phyloP scores from a whole-genome alignment of 2,888 invertebrate genomes.

The Sinohyriopsis cumingii region DNA sequence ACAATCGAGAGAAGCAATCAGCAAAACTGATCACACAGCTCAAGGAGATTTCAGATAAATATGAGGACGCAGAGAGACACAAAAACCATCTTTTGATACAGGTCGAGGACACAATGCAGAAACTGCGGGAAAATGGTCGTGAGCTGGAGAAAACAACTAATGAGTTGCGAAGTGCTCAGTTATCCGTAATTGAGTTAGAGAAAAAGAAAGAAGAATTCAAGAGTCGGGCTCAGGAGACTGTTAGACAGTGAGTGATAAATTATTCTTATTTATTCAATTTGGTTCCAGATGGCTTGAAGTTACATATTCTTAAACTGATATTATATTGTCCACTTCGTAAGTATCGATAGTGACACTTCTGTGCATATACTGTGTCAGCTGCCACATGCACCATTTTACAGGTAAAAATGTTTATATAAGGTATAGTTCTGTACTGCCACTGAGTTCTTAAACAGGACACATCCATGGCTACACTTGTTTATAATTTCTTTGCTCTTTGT shows the following conservation, averaged over 20 bases:
- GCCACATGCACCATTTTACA: background rate
- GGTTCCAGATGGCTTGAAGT: background rate
- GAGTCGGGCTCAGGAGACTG: slow-evolving; percentile 66
- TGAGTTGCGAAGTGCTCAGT: slow-evolving; percentile 58
- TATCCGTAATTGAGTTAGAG: slow-evolving; percentile 57
- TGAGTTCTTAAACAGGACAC: too few species aligned
- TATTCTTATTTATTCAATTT: background rate
- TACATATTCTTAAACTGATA: background rate
- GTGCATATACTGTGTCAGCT: too few species aligned
- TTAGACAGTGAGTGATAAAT: slow-evolving; percentile 62
- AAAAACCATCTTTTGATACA: slow-evolving; percentile 53
- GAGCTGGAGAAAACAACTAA: slow-evolving; percentile 57
- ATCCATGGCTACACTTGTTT: too few species aligned
- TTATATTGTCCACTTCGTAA: background rate
- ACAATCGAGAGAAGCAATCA: slow-evolving; percentile 59
- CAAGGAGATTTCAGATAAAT: slow-evolving; percentile 61
- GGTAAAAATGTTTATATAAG: too few species aligned
- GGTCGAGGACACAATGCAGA: slow-evolving; percentile 58
- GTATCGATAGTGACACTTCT: background rate
- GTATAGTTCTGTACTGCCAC: too few species aligned
- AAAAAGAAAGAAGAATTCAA: slow-evolving; percentile 66
- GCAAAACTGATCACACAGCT: slow-evolving; percentile 63
- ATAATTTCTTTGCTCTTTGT: too few species aligned
- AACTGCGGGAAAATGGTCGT: slow-evolving; percentile 53
- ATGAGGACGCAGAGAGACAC: slow-evolving; percentile 59